These are phyloP conservation scores for Cynopterus sphinx DNA, from an alignment of 2,797 vertebrate species.

Conservation along the genomic window DNA sequence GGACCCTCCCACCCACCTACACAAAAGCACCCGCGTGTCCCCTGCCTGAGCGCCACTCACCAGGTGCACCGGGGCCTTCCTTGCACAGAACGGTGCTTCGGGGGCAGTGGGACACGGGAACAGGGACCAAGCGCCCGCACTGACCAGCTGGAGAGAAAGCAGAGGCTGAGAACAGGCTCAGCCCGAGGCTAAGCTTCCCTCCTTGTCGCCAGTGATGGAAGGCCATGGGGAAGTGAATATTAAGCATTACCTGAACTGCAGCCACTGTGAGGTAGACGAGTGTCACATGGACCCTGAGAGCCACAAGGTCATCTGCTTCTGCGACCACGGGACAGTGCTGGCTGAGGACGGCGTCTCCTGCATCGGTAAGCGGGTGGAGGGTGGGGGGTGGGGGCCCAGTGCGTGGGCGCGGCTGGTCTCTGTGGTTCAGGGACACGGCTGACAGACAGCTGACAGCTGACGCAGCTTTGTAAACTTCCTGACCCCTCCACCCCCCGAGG, in stretches of 20 bases:
- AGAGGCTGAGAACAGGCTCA: background rate
- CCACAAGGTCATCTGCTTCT: conserved; percentile 91
- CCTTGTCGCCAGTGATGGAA: conserved; percentile 90
- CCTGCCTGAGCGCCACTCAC: background rate
- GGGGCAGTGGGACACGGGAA: background rate
- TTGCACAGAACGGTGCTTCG: fast-evolving
- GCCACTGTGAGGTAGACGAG: conserved; percentile 94
- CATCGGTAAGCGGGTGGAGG: conserved; percentile 83
- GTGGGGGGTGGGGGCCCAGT: background rate
- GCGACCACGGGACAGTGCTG: conserved; percentile 90
- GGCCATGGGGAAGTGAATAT: conserved; percentile 96
- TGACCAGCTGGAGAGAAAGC: background rate
- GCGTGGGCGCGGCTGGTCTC: background rate
- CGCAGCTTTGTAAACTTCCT: background rate
- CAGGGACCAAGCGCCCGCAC: background rate
- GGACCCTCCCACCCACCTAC: background rate
- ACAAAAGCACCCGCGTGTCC: background rate
- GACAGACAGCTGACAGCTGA: too few species aligned
- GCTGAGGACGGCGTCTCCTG: conserved; percentile 92
- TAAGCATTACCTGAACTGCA: conserved; percentile 95
- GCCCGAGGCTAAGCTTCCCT: conserved; percentile 41
- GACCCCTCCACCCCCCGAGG: background rate
- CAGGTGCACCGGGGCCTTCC: background rate
- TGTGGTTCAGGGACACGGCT: background rate
- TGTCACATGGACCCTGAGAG: conserved; percentile 90